Evolutionary conservation across 1,140 invertebrate species (phyloP).

Genomic region (Dryas iulia): DNA sequence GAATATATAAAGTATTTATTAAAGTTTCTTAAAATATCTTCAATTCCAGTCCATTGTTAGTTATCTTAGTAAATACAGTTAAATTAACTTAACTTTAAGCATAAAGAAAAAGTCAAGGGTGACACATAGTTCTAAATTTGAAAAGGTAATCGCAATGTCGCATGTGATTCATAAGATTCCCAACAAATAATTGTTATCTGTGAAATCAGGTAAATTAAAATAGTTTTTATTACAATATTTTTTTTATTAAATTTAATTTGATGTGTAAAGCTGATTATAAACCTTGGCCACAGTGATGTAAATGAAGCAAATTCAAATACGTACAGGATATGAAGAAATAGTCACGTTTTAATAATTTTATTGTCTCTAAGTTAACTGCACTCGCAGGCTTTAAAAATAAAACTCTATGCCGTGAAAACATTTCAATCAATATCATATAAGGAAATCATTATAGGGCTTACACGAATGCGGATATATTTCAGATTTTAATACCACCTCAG

Average conservation of each 20-base stretch:
- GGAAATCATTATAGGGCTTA: background rate
- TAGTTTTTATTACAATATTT: background rate
- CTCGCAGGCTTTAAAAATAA: background rate
- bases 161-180: background rate
- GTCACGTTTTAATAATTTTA: constrained; percentile 18
- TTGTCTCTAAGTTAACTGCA: background rate
- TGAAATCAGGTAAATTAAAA: background rate
- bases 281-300: constrained; percentile 17
- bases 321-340: constrained; percentile 18
- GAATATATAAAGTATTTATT: no score
- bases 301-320: constrained; percentile 21
- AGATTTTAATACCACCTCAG: background rate
- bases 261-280: background rate
- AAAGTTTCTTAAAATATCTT: no score
- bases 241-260: background rate
- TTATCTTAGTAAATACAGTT: no score
- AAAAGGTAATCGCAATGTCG: background rate
- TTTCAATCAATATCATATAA: background rate
- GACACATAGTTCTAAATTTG: background rate
- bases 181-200: background rate
- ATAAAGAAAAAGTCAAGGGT: background rate
- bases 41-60: no score
- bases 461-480: background rate
- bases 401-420: constrained; percentile 6
- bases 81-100: no score